Conservation (phyloP, 2,888 invertebrate species). For the Rhodophaea formosa region DNA sequence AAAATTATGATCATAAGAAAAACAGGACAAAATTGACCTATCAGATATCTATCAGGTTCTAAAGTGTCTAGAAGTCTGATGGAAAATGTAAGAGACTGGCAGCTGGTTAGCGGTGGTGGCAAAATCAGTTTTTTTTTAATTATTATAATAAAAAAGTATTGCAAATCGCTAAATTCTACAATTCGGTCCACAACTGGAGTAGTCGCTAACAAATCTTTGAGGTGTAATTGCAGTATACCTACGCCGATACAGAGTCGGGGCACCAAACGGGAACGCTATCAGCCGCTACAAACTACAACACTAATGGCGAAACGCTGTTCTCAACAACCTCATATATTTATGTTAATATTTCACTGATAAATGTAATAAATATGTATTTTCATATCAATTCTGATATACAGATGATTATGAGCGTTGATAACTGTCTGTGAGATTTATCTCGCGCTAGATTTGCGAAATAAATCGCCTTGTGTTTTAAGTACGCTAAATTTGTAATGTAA, state of each 20-base stretch:
- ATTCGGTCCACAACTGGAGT: slow-evolving; percentile 39
- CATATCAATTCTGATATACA: slow-evolving; percentile 16
- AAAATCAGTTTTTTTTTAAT: too few relatives aligned
- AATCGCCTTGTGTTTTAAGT: background rate
- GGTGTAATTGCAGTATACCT: slow-evolving; percentile 65
- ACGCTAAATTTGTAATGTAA: background rate
- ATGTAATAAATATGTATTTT: slow-evolving; percentile 29
- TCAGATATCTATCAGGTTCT: too few relatives aligned
- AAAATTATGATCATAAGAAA: too few relatives aligned
- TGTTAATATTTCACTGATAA: slow-evolving; percentile 45
- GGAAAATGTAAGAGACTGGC: too few relatives aligned
- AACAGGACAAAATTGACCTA: too few relatives aligned
- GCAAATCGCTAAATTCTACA: slow-evolving; percentile 25
- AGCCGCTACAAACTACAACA: slow-evolving; percentile 60
- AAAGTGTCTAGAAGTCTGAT: too few relatives aligned
- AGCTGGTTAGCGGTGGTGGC: too few relatives aligned
- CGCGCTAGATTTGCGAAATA: background rate
- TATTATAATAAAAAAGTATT: background rate
- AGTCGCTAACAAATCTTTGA: slow-evolving; percentile 63
- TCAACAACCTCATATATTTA: slow-evolving; percentile 47
- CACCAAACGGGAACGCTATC: slow-evolving; percentile 61
- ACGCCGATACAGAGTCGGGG: slow-evolving; percentile 51
- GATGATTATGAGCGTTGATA: background rate
- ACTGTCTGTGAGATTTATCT: background rate
- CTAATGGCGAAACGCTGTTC: slow-evolving; percentile 66